Percentiles rank a stretch among this genome's conserved stretches.
Evolutionary conservation across 64 coral and sea anemone genomes (phyloP).

Genomic region (Stylophora pistillata): DNA sequence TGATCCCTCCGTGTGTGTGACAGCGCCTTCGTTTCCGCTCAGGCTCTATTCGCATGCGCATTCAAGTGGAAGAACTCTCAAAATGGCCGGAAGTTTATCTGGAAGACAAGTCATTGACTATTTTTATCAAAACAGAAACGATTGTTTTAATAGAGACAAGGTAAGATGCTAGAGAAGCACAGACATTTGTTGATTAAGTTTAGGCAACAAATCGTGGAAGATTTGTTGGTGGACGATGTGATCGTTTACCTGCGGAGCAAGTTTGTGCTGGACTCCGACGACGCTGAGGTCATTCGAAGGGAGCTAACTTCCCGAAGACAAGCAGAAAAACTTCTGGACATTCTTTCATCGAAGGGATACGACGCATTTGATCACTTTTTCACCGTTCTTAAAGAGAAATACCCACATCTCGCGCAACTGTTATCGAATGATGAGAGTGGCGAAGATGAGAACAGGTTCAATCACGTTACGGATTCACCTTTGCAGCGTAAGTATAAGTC

Average conservation of each 20-base stretch:
- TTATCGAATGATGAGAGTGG: conserved; percentile 40
- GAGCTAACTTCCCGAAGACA: conserved; percentile 58
- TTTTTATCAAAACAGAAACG: background rate
- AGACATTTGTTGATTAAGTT: conserved; percentile 81
- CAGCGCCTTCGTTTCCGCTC: background rate
- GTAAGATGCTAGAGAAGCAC: conserved; percentile 86
- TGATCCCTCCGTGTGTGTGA: background rate
- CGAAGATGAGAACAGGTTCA: conserved; percentile 32
- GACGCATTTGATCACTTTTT: conserved; percentile 81
- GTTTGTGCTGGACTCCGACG: conserved; percentile 74
- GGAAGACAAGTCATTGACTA: background rate
- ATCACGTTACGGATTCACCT: conserved; percentile 63
- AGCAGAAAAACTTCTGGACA: conserved; percentile 84
- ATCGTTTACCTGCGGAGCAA: conserved; percentile 72
- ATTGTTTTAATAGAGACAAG: background rate
- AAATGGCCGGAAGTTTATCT: conserved; percentile 39
- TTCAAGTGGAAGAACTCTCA: background rate
- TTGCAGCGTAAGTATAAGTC: conserved; percentile 63
- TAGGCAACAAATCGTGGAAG: conserved; percentile 56
- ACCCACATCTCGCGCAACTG: conserved; percentile 81
- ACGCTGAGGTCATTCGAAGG: conserved; percentile 62
- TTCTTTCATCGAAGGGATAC: conserved; percentile 83
- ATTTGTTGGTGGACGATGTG: conserved; percentile 91
- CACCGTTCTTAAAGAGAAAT: conserved; percentile 74
- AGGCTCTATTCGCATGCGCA: background rate